Conservation (phyloP, 2,888 invertebrate species). For the Gastrophysa polygoni region DNA sequence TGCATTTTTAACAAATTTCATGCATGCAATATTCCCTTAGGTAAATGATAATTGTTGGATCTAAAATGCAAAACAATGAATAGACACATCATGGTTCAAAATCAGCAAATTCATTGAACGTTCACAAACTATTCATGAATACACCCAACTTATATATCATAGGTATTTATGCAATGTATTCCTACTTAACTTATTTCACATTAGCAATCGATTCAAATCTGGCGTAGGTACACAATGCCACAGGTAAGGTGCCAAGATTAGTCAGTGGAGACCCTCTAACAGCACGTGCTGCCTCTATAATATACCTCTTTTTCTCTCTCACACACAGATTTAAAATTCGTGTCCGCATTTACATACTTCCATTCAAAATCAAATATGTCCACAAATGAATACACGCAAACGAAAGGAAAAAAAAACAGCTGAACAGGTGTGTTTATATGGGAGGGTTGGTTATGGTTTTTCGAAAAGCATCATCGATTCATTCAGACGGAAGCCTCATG, state of each 20-base stretch:
- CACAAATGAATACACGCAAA: background rate
- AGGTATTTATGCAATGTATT: too few relatives aligned
- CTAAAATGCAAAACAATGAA: too few relatives aligned
- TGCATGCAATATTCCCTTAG: too few relatives aligned
- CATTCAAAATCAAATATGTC: background rate
- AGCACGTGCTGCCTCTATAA: background rate
- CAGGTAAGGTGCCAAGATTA: background rate
- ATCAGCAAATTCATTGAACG: too few relatives aligned
- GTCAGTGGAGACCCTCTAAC: background rate
- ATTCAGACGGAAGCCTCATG: background rate
- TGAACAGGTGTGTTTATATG: background rate
- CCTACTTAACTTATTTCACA: too few relatives aligned
- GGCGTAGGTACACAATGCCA: too few relatives aligned
- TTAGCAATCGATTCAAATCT: background rate
- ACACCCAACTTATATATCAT: too few relatives aligned
- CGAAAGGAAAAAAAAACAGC: background rate
- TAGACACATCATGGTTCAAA: too few relatives aligned
- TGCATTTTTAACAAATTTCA: too few relatives aligned
- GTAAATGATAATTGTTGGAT: too few relatives aligned
- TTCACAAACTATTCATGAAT: too few relatives aligned
- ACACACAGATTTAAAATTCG: background rate
- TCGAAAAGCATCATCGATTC: background rate
- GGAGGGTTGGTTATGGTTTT: background rate
- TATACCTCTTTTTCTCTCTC: background rate
- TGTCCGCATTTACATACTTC: background rate